Evolutionary conservation across 1,140 invertebrate genomes (phyloP).

Genomic region (Harpegnathos saltator): DNA sequence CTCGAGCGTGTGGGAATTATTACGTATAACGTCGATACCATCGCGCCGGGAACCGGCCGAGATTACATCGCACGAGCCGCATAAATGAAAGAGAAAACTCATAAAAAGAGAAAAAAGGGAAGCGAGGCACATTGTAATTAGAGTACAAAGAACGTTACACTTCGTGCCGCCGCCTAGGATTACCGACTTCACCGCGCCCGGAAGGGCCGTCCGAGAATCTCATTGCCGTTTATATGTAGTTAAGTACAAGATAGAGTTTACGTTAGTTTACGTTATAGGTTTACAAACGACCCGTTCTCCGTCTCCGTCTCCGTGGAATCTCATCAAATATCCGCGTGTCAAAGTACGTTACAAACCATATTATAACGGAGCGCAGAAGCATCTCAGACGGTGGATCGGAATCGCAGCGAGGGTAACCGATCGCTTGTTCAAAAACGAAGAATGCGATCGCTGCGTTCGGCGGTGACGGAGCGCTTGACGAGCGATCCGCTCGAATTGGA

Average conservation of each 20-base stretch:
- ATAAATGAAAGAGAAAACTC: neutral
- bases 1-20: constrained; percentile 32
- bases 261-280: constrained; percentile 70
- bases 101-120: neutral
- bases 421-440: neutral
- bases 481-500: too few relatives aligned
- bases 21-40: constrained; percentile 2
- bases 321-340: neutral
- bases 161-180: constrained; percentile 29
- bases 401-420: neutral
- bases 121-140: constrained; percentile 44
- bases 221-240: constrained; percentile 55
- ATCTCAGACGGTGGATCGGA: neutral
- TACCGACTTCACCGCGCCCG: neutral
- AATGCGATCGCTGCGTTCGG: too few relatives aligned
- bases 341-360: neutral
- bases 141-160: constrained; percentile 52
- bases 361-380: neutral
- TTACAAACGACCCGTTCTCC: constrained; percentile 59
- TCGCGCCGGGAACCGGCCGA: constrained; percentile 1
- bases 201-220: constrained; percentile 36
- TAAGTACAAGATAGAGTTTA: constrained; percentile 73
- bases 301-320: neutral
- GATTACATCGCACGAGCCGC: neutral
- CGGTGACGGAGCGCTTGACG: too few relatives aligned